These are phyloP conservation scores for Balanococcus diminutus DNA, from an alignment of 2,888 invertebrate genomes.

Conservation along the genomic window DNA sequence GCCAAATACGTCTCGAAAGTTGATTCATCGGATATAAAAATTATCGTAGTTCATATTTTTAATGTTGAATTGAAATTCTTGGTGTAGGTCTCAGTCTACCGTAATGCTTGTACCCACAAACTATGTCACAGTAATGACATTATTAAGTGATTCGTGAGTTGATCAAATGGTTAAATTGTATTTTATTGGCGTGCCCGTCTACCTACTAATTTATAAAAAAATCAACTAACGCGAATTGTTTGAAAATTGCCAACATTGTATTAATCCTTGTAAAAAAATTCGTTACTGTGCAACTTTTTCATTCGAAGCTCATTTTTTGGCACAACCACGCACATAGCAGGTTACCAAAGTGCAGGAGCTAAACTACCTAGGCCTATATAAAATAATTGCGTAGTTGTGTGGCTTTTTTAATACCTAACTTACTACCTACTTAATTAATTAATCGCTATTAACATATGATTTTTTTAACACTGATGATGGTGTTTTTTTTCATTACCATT, in stretches of 20 bases:
- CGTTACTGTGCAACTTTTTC: background rate
- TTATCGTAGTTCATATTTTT: background rate
- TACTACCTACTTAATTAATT: background rate
- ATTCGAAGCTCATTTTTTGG: background rate
- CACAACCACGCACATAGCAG: background rate
- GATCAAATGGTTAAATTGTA: background rate
- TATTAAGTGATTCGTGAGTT: conserved; percentile 53
- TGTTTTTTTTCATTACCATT: conserved; percentile 1
- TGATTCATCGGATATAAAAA: background rate
- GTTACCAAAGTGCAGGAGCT: background rate
- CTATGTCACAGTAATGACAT: conserved; percentile 54
- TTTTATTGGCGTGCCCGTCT: background rate
- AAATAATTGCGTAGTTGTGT: background rate
- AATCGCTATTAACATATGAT: background rate
- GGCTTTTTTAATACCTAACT: background rate
- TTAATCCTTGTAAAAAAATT: no score
- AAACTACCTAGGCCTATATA: background rate
- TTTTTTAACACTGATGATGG: background rate
- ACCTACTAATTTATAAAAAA: background rate
- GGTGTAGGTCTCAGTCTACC: conserved; percentile 51
- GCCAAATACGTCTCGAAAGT: background rate
- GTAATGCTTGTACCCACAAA: conserved; percentile 54
- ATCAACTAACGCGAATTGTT: background rate
- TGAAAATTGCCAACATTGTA: background rate
- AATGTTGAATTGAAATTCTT: conserved; percentile 21